Conservation (phyloP, 2,888 invertebrate genomes). For the Noctua janthina region DNA sequence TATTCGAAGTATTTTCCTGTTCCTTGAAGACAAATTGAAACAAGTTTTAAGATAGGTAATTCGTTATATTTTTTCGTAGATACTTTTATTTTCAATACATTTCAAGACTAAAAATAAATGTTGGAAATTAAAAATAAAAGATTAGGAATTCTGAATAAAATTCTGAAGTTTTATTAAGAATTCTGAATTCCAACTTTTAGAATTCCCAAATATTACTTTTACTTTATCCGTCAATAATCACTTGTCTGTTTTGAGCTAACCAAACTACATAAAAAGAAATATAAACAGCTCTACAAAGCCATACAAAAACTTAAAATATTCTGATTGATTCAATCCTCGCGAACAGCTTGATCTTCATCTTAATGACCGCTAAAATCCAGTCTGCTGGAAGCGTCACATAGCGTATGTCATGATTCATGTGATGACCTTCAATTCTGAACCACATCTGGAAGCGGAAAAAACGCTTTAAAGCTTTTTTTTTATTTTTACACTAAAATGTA, state of each 20-base stretch:
- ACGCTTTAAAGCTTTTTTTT: not conserved
- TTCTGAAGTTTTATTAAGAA: not conserved
- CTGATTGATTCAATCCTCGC: conserved; percentile 72
- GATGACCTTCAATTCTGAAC: conserved; percentile 82
- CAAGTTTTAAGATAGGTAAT: not conserved
- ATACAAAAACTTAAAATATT: conserved; percentile 28
- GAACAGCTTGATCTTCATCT: conserved; percentile 81
- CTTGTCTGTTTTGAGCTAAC: not conserved
- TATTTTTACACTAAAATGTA: too few relatives aligned
- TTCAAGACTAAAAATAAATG: not conserved
- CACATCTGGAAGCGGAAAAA: conserved; percentile 74
- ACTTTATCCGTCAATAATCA: not conserved
- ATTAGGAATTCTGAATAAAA: not conserved
- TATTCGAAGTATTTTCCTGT: not conserved
- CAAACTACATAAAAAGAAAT: not conserved
- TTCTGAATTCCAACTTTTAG: not conserved
- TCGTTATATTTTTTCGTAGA: not conserved
- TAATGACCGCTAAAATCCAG: conserved; percentile 79
- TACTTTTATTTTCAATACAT: not conserved
- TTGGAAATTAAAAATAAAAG: not conserved
- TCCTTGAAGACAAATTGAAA: not conserved
- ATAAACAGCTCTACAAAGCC: not conserved
- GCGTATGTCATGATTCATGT: conserved; percentile 78
- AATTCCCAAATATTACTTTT: not conserved
- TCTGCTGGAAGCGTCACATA: conserved; percentile 75